A percentile compares a stretch with the other conserved stretches of the same genome.
phyloP scores from a whole-genome alignment of 2,113 vertebrate genomes.

The Climacteris rufus region DNA sequence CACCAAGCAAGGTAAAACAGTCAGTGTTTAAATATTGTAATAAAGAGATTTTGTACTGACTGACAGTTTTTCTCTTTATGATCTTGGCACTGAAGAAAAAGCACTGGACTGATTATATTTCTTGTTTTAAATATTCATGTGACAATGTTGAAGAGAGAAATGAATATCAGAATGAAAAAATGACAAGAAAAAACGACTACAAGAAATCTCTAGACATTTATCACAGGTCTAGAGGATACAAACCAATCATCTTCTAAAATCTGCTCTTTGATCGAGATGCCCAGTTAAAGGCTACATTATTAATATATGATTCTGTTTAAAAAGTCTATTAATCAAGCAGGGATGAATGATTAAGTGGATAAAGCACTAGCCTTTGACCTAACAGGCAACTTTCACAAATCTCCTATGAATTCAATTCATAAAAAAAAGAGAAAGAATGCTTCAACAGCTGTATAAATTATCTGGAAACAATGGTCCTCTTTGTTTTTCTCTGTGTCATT shows the following conservation, averaged over 20 bases:
- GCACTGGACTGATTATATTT: slow-evolving; percentile 61
- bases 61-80: slow-evolving; percentile 51
- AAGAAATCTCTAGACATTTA: slow-evolving; percentile 67
- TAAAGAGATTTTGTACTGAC: slow-evolving; percentile 49
- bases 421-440: background rate
- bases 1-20: slow-evolving; percentile 29
- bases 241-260: slow-evolving; percentile 69
- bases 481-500: slow-evolving; percentile 1
- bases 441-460: background rate
- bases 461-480: slow-evolving; percentile 3
- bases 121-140: slow-evolving; percentile 71
- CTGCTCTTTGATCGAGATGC: slow-evolving; percentile 62
- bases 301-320: slow-evolving; percentile 71
- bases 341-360: slow-evolving; percentile 67
- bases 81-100: slow-evolving; percentile 51
- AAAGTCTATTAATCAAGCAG: slow-evolving; percentile 71
- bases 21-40: slow-evolving; percentile 53
- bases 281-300: slow-evolving; percentile 69
- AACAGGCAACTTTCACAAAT: slow-evolving; percentile 34
- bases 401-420: slow-evolving; percentile 22
- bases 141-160: slow-evolving; percentile 67
- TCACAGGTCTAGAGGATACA: slow-evolving; percentile 66
- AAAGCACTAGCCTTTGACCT: slow-evolving; percentile 62
- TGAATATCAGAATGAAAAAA: slow-evolving; percentile 64
- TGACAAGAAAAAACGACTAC: slow-evolving; percentile 47